phyloP scores from a whole-genome alignment of 1,140 invertebrate species.

The Eciton burchellii region DNA sequence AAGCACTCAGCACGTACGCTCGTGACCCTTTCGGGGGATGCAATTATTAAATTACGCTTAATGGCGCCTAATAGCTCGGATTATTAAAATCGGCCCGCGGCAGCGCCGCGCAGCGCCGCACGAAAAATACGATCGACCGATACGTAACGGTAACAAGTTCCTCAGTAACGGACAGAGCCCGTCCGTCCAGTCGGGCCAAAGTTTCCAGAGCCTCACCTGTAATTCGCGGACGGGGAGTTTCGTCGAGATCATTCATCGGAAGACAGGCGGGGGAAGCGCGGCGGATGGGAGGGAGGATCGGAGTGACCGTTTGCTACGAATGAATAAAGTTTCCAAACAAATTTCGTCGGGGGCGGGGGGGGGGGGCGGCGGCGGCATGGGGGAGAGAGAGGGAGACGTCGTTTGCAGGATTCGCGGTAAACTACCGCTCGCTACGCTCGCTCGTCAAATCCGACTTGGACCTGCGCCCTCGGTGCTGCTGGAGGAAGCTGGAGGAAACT shows the following conservation, averaged over 20 bases:
- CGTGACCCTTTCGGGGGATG: constrained; percentile 11
- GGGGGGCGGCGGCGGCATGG: too few species aligned
- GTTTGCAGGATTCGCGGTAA: constrained; percentile 52
- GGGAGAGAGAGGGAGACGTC: constrained; percentile 26
- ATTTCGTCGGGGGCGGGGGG: constrained; percentile 34
- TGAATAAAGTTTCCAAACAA: constrained; percentile 62
- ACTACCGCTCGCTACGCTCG: constrained; percentile 19
- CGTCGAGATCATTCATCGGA: constrained; percentile 52
- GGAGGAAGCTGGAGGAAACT: neutral
- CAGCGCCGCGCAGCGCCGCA: too few species aligned
- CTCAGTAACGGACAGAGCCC: constrained; percentile 35
- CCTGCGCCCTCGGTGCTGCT: neutral
- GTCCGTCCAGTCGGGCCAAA: constrained; percentile 31
- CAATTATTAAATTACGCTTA: constrained; percentile 51
- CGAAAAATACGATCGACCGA: constrained; percentile 47
- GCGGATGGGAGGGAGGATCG: neutral
- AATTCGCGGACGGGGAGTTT: constrained; percentile 42
- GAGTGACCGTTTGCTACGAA: constrained; percentile 52
- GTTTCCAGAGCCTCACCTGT: constrained; percentile 43
- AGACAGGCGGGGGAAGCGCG: neutral
- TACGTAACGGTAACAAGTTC: too few species aligned
- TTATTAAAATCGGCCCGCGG: constrained; percentile 52
- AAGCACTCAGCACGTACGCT: constrained; percentile 39
- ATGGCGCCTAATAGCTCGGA: constrained; percentile 36
- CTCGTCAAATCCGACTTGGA: constrained; percentile 48